Base-by-base conservation (phyloP, 2,888 invertebrate genomes). In the Trichogramma dendrolimi region DNA sequence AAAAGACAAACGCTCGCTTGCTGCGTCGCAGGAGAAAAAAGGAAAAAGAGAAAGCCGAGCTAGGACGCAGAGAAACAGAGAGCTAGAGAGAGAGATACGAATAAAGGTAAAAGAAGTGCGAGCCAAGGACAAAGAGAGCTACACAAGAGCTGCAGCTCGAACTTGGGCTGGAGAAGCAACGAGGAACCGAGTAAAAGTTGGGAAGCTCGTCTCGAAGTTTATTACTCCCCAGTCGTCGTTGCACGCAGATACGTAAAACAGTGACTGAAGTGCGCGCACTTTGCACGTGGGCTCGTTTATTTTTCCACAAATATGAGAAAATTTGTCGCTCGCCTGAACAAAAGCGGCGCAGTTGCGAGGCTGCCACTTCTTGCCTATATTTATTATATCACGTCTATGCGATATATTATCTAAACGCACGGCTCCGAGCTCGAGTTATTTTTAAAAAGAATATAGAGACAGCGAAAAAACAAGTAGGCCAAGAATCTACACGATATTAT, bases 281-380 rank as follows among this genome's bases (percentile, higher is more conserved):
- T 27, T 27, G 27, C 27, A 27, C 27, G 42, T n/a, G 44, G 46
- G 47, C 57, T 62, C 57, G 54, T 46, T 43, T 60, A 60, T 62
- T 47, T 61, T 55, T 27, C 27, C 48, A 43, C 50, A 56, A 57
- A 55, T 60, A 60, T 27, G 60, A 62, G 55, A 62, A 64, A 60
- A 56, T 62, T 60, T 64, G 67, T 66, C 60, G 63, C 27, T 27
- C 27, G 27, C 27, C 27, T 68, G 66, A 68, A 67, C 67, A 68
- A 67, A 61, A 58, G 58, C 60, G 56, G n/a, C 14, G 44, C 7
- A 7, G 41, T 43, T 6, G 8, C 14, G 14, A 38, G 40, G 10
- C 44, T 53, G 7, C 41, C 47, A 11, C n/a, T 10, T 11, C n/a
- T 7, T 5, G 47, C 14, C 11, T 52, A 27, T 27, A 27, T 27